Evolutionary conservation across 2,113 vertebrate species (phyloP).

Genomic region (Lontra canadensis): DNA sequence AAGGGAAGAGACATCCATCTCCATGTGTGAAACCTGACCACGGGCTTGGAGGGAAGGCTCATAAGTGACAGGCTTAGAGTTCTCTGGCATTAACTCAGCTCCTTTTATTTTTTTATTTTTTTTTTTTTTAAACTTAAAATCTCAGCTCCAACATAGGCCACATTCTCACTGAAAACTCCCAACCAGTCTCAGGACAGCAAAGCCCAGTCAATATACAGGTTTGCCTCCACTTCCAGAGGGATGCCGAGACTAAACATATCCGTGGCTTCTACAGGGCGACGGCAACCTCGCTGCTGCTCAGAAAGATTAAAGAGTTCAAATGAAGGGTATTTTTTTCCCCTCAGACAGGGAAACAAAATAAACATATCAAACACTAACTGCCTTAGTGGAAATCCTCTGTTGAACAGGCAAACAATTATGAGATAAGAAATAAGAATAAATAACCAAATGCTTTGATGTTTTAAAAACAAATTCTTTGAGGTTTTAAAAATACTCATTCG

Average conservation of each 20-base stretch:
- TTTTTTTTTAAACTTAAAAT: background rate
- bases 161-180: background rate
- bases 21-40: background rate
- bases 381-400: slow-evolving; percentile 53
- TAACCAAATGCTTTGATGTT: slow-evolving; percentile 49
- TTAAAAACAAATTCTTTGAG: slow-evolving; percentile 48
- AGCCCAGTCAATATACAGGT: background rate
- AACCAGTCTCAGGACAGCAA: background rate
- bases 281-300: background rate
- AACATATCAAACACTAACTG: slow-evolving; percentile 34
- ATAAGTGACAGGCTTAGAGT: background rate
- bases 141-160: background rate
- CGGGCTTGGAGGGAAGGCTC: background rate
- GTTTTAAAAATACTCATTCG: slow-evolving; percentile 41
- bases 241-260: accelerated
- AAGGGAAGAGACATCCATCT: background rate
- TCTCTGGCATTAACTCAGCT: background rate
- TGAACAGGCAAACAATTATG: slow-evolving; percentile 38
- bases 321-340: background rate
- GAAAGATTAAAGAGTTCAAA: slow-evolving; percentile 20
- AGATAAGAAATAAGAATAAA: slow-evolving; percentile 61
- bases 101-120: background rate
- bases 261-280: background rate
- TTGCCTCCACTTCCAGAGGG: background rate
- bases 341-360: slow-evolving; percentile 48